phyloP scores from a whole-genome alignment of 2,113 vertebrate genomes.

The Neotoma lepida region DNA sequence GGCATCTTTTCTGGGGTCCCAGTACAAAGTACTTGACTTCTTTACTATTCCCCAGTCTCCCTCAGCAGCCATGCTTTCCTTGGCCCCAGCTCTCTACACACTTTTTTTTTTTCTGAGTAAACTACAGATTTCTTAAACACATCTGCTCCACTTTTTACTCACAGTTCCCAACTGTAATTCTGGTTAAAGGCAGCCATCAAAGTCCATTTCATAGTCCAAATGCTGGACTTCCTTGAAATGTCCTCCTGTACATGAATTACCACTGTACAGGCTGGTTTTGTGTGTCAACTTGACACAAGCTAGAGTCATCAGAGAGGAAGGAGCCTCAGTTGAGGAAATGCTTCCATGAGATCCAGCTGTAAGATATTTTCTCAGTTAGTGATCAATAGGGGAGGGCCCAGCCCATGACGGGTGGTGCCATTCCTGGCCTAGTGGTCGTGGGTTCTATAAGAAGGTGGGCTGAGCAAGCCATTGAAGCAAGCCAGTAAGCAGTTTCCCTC shows the following conservation, averaged over 20 bases:
- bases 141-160: neutral
- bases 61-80: neutral
- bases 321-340: neutral
- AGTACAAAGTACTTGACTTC: neutral
- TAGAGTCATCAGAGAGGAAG: neutral
- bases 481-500: neutral
- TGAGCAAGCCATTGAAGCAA: neutral
- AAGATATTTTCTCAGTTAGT: neutral
- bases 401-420: neutral
- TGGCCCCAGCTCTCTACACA: neutral
- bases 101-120: neutral
- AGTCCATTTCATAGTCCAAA: neutral
- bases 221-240: neutral
- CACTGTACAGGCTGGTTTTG: neutral
- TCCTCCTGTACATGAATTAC: neutral
- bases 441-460: neutral
- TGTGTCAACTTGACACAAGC: neutral
- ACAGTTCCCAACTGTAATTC: neutral
- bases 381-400: neutral
- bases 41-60: neutral
- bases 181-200: neutral
- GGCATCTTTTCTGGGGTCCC: neutral
- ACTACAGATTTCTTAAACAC: neutral
- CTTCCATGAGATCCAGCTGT: neutral
- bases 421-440: neutral